These are phyloP conservation scores for Zaprionus tsacasi DNA, from an alignment of 1,140 invertebrate species.

Conservation along the genomic window DNA sequence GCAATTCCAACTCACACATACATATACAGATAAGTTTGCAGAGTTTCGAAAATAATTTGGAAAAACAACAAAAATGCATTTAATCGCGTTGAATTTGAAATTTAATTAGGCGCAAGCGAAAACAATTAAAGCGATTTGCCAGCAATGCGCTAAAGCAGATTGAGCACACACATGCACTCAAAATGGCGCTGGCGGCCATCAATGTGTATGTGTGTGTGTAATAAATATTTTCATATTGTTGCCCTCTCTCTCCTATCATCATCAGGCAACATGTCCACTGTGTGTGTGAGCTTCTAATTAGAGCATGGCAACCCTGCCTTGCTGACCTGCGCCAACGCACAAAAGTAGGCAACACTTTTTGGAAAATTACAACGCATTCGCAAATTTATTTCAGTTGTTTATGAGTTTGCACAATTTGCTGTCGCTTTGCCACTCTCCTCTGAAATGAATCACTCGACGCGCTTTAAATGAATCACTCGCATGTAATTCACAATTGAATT, in stretches of 20 bases:
- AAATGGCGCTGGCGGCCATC: constrained; percentile 28
- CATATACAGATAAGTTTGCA: too few species aligned
- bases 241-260: constrained; percentile 19
- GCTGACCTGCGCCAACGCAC: constrained; percentile 2
- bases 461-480: constrained; percentile 20
- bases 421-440: constrained; percentile 26
- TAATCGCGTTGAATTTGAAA: constrained; percentile 58
- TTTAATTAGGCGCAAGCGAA: constrained; percentile 71
- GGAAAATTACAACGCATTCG: constrained; percentile 65
- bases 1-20: neutral
- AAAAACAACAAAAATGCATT: constrained; percentile 21
- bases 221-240: constrained; percentile 80
- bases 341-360: constrained; percentile 46
- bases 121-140: constrained; percentile 73
- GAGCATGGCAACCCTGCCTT: constrained; percentile 60
- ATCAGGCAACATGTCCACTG: constrained; percentile 29
- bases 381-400: constrained; percentile 74
- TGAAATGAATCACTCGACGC: constrained; percentile 22
- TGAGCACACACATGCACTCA: constrained; percentile 1
- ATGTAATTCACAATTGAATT: neutral
- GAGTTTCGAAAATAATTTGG: too few species aligned
- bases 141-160: constrained; percentile 55
- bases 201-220: constrained; percentile 49
- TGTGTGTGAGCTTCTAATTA: constrained; percentile 56
- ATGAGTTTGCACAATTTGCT: constrained; percentile 59